Evolutionary conservation across 2,888 invertebrate species (phyloP), one percentile per base, ranked within the genome.

Genomic region (Iphiclides podalirius): DNA sequence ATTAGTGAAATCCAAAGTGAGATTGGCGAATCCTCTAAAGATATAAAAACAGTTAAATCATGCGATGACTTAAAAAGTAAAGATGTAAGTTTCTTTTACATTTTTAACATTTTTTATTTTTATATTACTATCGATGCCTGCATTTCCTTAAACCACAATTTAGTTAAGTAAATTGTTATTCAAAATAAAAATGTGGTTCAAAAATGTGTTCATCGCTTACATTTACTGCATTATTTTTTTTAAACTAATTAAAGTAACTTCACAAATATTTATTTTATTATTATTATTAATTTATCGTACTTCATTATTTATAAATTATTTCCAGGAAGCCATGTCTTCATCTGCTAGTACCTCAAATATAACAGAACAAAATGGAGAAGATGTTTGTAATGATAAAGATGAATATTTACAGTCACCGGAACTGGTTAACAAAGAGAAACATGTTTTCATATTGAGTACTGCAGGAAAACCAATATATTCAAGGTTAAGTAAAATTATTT

Each of bases 381-480:
- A 78, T 0, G 38, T 47, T 0, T 75, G 75, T 35, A 69, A 64
- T 58, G 80, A 75, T 0, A 90, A 91, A 52, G 90, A 92, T 58
- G 93, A 94, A 64, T 94, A 93, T 59, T 74, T 93, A 46, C 91
- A 91, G 61, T 92, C 93, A 61, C 91, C 91, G 33, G 92, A 93
- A 51, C 95, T 98, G 93, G 91, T 94, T 14, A 91, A 92, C 33
- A 94, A 95, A 65, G 93, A 93, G 52, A 97, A 97, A 72, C 98
- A 98, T 84, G 92, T 99, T 20, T 98, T 99, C 75, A 95, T 99
- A 61, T 79, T 98, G 23, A 98, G 98, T 79, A 94, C 96, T 66
- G 97, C 98, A 8, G 98, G 98, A 1, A 99, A 99, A 83, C 98
- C 98, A 11, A 96, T 99, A 61, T 99, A 98, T 82, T 95, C 97